Base-by-base conservation (phyloP, 2,888 invertebrate genomes). In the Eupithecia vulgata region DNA sequence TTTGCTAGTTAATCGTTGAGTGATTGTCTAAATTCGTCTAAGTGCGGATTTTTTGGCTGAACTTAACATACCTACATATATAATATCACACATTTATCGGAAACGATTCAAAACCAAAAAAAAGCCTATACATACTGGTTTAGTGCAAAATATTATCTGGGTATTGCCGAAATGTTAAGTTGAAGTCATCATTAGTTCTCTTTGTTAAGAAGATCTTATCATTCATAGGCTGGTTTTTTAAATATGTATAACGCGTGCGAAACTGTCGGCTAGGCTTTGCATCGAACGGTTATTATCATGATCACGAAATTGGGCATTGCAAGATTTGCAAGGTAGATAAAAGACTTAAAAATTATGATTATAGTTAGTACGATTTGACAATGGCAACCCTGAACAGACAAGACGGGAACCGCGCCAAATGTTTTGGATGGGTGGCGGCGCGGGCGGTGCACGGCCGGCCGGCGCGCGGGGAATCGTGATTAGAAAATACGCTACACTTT, bases 361-460 rank as follows among this genome's bases (percentile, higher is more conserved):
- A 13, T 13, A 57, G 12, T 57, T 5, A 25, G 12, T 25, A 57
- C 57, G 25, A 57, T 10, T 52, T 57, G 57, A 25, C 25, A 25
- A 25, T 64, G 69, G 15, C 75, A 90, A 79, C 88, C 86, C 85
- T 85, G 62, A 37, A 35, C 7, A 17, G 75, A 57, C 69, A 68
- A 62, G 79, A 81, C 84, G 91, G 89, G 89, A 90, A 88, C 83
- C 84, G 80, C 87, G 89, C 91, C 91, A 91, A 92, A 91, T 91
- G 92, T 90, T 90, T 83, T 85, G 88, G 90, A 91, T 88, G 84
- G 81, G 48, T 88, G 10, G 57, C 57, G 57, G 52, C 52, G 52
- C 17, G 17, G 45, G 45, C 45, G 42, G 15, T 6, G n/a, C n/a
- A n/a, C 10, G 21, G 21, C 45, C 17, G n/a, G 7, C 2, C 45